phyloP scores from a whole-genome alignment of 1,140 invertebrate genomes.

The Apis laboriosa region DNA sequence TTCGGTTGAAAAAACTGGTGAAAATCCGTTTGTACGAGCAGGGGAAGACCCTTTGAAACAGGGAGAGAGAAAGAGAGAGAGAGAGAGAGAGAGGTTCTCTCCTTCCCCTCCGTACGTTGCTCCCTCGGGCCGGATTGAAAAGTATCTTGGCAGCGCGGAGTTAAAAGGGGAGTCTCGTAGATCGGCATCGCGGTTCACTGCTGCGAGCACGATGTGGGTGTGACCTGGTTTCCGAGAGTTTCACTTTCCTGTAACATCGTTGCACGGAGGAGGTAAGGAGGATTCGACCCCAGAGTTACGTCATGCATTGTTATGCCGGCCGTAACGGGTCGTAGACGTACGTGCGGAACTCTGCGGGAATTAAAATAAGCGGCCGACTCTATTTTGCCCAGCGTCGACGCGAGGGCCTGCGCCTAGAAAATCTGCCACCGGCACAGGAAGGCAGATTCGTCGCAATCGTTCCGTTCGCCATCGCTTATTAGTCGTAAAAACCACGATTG shows the following conservation, averaged over 20 bases:
- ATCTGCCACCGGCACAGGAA: neutral
- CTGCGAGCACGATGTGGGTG: constrained; percentile 79
- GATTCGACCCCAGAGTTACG: constrained; percentile 79
- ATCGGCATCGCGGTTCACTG: constrained; percentile 72
- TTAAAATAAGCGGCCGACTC: constrained; percentile 72
- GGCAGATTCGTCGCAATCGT: neutral
- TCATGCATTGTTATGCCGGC: constrained; percentile 81
- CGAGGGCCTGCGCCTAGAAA: neutral
- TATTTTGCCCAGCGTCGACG: constrained; percentile 26
- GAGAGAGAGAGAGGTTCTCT: neutral
- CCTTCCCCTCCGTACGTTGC: constrained; percentile 23
- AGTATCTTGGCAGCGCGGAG: constrained; percentile 31
- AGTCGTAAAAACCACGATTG: constrained; percentile 18
- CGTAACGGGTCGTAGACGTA: constrained; percentile 77
- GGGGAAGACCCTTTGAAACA: neutral
- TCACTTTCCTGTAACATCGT: constrained; percentile 80
- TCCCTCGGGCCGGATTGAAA: constrained; percentile 26
- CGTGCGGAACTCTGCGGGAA: constrained; percentile 75
- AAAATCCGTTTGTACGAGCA: neutral
- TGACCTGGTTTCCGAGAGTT: constrained; percentile 81
- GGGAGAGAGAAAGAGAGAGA: too few species aligned
- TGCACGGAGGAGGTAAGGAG: constrained; percentile 77
- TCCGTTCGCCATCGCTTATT: neutral
- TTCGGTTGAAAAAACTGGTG: neutral
- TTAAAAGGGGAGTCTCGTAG: constrained; percentile 66